Percentiles rank a stretch among this genome's conserved stretches.
phyloP scores from a whole-genome alignment of 2,797 vertebrate genomes.

The Eidolon dupreanum region DNA sequence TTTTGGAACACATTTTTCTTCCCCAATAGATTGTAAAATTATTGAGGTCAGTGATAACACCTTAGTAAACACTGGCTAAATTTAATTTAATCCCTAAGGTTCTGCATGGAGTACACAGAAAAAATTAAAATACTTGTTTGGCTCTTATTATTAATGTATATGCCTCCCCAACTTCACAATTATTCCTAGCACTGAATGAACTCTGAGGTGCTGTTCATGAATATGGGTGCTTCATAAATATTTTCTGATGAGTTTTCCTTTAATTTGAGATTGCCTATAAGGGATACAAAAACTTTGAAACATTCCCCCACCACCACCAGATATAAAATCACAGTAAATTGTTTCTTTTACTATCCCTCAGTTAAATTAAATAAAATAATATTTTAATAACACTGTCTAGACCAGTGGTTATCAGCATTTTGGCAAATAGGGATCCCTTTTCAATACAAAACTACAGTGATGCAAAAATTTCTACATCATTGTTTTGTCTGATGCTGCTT shows the following conservation, averaged over 20 bases:
- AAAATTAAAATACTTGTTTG: constrained; percentile 1
- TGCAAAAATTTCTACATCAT: neutral
- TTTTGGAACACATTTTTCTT: constrained; percentile 35
- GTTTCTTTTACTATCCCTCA: neutral
- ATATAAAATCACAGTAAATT: neutral
- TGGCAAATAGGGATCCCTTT: neutral
- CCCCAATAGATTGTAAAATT: constrained; percentile 7
- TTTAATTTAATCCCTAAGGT: constrained; percentile 48
- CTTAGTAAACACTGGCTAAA: constrained; percentile 17
- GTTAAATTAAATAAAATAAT: neutral
- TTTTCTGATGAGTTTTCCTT: neutral
- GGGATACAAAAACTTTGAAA: neutral
- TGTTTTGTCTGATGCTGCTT: neutral
- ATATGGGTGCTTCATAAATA: neutral
- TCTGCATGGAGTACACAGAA: neutral
- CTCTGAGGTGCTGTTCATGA: neutral
- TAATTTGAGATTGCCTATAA: constrained; percentile 29
- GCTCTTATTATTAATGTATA: constrained; percentile 27
- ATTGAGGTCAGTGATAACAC: constrained; percentile 35
- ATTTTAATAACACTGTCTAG: neutral
- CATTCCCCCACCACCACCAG: neutral
- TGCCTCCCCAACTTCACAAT: neutral
- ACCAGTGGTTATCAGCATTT: neutral
- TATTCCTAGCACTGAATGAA: neutral
- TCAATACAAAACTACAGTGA: neutral